These are phyloP conservation scores for Hypomecis atomaria DNA, from an alignment of 2,888 invertebrate species.

Conservation along the genomic window DNA sequence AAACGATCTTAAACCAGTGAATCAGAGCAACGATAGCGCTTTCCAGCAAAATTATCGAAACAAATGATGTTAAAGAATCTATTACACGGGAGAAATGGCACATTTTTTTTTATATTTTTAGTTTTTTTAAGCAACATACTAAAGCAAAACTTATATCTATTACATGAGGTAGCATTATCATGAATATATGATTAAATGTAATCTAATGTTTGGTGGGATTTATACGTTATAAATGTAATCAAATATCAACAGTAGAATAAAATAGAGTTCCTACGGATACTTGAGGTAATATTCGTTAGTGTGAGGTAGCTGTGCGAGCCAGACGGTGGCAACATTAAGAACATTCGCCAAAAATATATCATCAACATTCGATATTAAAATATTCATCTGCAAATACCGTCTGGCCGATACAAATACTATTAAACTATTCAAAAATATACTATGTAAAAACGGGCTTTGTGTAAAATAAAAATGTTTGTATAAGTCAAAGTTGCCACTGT, in stretches of 20 bases:
- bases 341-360: slow-evolving; percentile 33
- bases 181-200: slow-evolving; percentile 73
- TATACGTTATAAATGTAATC: slow-evolving; percentile 68
- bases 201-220: slow-evolving; percentile 82
- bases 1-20: neutral
- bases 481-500: slow-evolving; percentile 4
- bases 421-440: slow-evolving; percentile 35
- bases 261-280: slow-evolving; percentile 68
- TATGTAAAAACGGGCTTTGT: slow-evolving; percentile 15
- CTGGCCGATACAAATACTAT: slow-evolving; percentile 51
- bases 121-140: slow-evolving; percentile 51
- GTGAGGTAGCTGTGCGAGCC: slow-evolving; percentile 70
- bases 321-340: slow-evolving; percentile 19
- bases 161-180: slow-evolving; percentile 79
- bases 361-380: slow-evolving; percentile 34
- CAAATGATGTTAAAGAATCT: slow-evolving; percentile 2
- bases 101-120: slow-evolving; percentile 37
- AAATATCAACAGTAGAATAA: slow-evolving; percentile 72
- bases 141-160: slow-evolving; percentile 51
- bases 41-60: slow-evolving; percentile 10
- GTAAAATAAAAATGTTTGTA: slow-evolving; percentile 14
- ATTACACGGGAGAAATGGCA: slow-evolving; percentile 45
- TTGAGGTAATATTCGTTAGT: slow-evolving; percentile 77
- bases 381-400: slow-evolving; percentile 37
- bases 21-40: neutral